These are phyloP conservation scores for Melozone crissalis DNA, from an alignment of 2,113 vertebrate genomes.

Conservation along the genomic window DNA sequence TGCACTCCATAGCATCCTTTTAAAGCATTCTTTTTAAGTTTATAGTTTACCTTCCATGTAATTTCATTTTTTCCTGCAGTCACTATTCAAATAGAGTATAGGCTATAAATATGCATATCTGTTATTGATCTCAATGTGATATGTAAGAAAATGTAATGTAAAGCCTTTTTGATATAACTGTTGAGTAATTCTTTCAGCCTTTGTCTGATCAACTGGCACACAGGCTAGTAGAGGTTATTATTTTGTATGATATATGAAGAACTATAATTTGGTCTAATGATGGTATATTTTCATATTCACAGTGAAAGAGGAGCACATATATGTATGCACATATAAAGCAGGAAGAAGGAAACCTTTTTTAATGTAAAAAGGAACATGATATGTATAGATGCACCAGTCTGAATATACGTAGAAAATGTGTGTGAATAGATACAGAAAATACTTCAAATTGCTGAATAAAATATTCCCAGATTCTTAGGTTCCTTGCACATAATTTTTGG, in stretches of 20 bases:
- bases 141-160: neutral
- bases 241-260: slow-evolving; percentile 28
- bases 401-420: neutral
- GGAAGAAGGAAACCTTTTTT: slow-evolving; percentile 7
- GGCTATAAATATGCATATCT: neutral
- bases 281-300: slow-evolving; percentile 31
- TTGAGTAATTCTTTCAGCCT: slow-evolving; percentile 25
- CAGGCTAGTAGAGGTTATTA: neutral
- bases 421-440: slow-evolving; percentile 15
- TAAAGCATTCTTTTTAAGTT: neutral
- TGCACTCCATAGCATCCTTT: neutral
- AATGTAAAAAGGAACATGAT: neutral
- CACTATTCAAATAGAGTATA: neutral
- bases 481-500: slow-evolving; percentile 59
- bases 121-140: neutral
- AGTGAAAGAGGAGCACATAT: neutral
- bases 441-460: slow-evolving; percentile 52
- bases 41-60: neutral
- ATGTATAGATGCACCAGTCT: neutral
- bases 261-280: slow-evolving; percentile 42
- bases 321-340: neutral
- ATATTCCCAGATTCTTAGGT: slow-evolving; percentile 42
- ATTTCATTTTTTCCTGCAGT: neutral
- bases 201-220: slow-evolving; percentile 22
- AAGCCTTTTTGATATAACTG: neutral